Base-by-base conservation (phyloP, 2,113 vertebrate species). In the Percopsis transmontana region DNA sequence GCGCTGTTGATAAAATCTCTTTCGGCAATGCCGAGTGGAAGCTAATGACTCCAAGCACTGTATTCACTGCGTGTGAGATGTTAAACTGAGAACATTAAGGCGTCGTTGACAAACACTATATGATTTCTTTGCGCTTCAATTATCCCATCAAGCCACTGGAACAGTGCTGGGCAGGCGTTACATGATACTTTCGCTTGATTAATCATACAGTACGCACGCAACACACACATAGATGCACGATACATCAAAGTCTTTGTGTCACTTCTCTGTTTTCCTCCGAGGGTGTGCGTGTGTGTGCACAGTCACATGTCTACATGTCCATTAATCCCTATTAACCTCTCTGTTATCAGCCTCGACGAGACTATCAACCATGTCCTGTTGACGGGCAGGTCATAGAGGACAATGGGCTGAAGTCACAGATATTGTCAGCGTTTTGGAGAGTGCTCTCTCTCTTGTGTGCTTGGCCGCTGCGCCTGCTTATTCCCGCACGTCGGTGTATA, bases 71-170 rank as follows among this genome's bases (percentile, higher is more conserved):
- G 53, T 80, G 70, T 64, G 44, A 54, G 76, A 52, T 47, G 59
- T 45, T 77, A 18, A 61, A 69, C 58, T 72, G 53, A 68, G 66
- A 73, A 58, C 66, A 72, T 78, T 77, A 77, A 71, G 71, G 81
- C n/a, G 21, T 80, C 84, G n/a, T 81, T 83, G 83, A 87, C 68
- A 85, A 74, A 86, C 54, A 70, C 74, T 85, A 42, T 81, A 67
- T 56, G 66, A 77, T 67, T 88, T 76, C 66, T 79, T 59, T 73
- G 86, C 62, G 77, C 79, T 79, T 86, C 80, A 86, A 73, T 86
- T 87, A 86, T 77, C 71, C 70, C 76, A 81, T 88, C 79, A 80
- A 61, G 75, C 62, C 54, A 41, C 33, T 57, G 63, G 54, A 79
- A 80, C n/a, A 27, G 39, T 47, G 60, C 38, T 3, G 2, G 1